Base-by-base conservation (phyloP, 2,888 invertebrate genomes). In the Marronus borbonicus region DNA sequence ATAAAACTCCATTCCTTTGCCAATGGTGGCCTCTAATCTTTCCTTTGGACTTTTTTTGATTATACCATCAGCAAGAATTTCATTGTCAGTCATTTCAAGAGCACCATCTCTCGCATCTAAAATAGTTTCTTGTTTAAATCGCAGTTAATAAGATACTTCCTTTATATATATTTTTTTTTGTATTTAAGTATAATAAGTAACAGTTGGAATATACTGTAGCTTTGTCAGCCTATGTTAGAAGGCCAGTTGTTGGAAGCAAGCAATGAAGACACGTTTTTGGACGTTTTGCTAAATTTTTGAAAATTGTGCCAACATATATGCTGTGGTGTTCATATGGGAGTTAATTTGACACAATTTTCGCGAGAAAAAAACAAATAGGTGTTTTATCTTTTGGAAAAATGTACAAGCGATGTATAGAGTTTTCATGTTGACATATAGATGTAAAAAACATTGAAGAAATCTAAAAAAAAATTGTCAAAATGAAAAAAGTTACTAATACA, bases 1-100 rank as follows among this genome's bases (percentile, higher is more conserved):
- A 74, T 96, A 96, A 86, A 97, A 96, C 89, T 97, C 97, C 95
- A 97, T 96, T 83, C 96, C 96, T 88, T 96, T 96, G 68, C 96
- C 96, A 86, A 97, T 96, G 80, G 96, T 96, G 82, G 97, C 96
- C 90, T 97, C 97, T 83, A 96, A 92, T 89, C 96, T 95, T 86
- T 96, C 95, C 90, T 96, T 92, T 24, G 92, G 95, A 85, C 94
- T 94, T 89, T 96, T 97, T 89, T 96, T 96, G 85, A 96, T 92
- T 83, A 96, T 93, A 76, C 96, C 95, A 89, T 97, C 97, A 81
- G 94, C 95, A 85, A 96, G 91, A 85, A 94, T 93, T 88, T 93
- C 93, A 87, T 92, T 91, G 55, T 87, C 87, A n/a, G 88, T 86
- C 81, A 89, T 85, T 82, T 89, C 89, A 78, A 89, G 84, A 78